Evolutionary conservation across 2,113 vertebrate genomes (phyloP).

Genomic region (Lamprotornis superbus): DNA sequence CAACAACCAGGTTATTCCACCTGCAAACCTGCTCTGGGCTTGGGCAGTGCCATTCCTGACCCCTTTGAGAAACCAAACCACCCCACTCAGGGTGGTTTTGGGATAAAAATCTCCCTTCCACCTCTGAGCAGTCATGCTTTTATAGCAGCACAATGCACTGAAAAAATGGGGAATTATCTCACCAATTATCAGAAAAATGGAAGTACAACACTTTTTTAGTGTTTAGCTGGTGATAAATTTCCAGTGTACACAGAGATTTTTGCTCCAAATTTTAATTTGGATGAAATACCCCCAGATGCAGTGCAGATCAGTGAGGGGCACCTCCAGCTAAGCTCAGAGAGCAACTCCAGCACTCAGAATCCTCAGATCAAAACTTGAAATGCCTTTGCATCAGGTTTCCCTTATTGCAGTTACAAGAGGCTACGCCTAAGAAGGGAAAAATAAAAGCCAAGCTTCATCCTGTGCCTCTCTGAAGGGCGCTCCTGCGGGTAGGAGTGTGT

Average conservation of each 20-base stretch:
- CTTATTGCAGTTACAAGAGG: neutral
- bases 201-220: neutral
- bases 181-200: accelerated
- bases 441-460: neutral
- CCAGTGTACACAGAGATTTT: too few species aligned
- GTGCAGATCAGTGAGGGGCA: neutral
- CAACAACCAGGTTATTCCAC: neutral
- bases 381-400: neutral
- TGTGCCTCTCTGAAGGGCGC: neutral
- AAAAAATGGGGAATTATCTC: neutral
- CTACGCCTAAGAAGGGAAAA: neutral
- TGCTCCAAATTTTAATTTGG: neutral
- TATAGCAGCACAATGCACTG: neutral
- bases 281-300: neutral
- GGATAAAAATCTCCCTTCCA: neutral
- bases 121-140: neutral
- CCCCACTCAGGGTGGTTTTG: neutral
- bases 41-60: neutral
- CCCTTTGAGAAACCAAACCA: neutral
- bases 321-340: neutral
- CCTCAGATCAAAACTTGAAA: neutral
- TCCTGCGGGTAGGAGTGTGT: neutral
- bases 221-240: neutral
- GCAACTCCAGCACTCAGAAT: neutral
- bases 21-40: neutral